Base-by-base conservation (phyloP, 2,113 vertebrate species). In the Melanerpes formicivorus region DNA sequence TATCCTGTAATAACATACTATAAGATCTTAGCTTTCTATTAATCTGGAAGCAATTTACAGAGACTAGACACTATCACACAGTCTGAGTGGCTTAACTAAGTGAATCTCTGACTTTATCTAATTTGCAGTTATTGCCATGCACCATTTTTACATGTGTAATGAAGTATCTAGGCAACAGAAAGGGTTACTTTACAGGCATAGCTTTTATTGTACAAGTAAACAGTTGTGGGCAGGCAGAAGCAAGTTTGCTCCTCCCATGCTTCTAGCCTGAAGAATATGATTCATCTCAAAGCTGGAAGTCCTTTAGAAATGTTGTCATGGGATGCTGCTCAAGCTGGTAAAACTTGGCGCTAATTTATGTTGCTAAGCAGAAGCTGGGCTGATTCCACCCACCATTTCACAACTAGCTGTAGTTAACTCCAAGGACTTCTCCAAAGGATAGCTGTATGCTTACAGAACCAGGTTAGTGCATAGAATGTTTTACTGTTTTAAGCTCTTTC, bases 191-290 rank as follows among this genome's bases (percentile, higher is more conserved):
- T 89, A 67, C 84, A 92, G 73, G 54, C 73, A 2, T 26, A n/a
- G 58, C 55, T 37, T 87, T 92, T 95, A 82, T 89, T 46, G n/a
- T 52, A 40, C n/a, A 80, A 95, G 64, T 80, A 87, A 92, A 77
- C 67, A 93, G 79, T 19, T 93, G 82, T 91, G 84, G 91, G 90
- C 95, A 93, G 87, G 87, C 91, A 90, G 95, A 91, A 87, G 75
- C 88, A 93, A 88, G 73, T 91, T 95, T 95, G 95, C 95, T 93
- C 95, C 95, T 93, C 95, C 95, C 95, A 91, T 84, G 76, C 65
- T 91, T 85, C 8, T 17, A 84, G 90, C 58, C 54, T 78, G 83
- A 90, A 88, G 30, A 83, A 65, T 78, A 90, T 72, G 82, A 94
- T 94, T 94, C 73, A 93, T 83, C 76, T 93, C 50, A n/a, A 91